phyloP scores from a whole-genome alignment of 2,113 vertebrate genomes.

The Tringa solitaria region DNA sequence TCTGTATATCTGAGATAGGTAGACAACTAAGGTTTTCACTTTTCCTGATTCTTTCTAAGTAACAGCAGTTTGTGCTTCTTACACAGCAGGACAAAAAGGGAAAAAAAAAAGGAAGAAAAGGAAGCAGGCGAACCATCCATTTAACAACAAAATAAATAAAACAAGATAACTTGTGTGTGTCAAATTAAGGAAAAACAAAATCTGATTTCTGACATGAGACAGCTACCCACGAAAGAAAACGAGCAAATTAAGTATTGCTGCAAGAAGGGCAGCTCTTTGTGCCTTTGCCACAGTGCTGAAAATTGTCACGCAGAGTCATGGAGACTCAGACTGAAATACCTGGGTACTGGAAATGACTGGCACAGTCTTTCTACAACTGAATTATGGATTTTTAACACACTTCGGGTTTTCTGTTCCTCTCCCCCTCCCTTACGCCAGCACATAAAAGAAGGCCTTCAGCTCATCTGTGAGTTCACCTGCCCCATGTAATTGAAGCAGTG shows the following conservation, averaged over 20 bases:
- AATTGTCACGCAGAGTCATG: background rate
- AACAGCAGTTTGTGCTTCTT: background rate
- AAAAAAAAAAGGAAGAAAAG: background rate
- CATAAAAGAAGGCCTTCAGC: background rate
- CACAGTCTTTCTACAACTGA: background rate
- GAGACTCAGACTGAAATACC: background rate
- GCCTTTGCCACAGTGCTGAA: background rate
- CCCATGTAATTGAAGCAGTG: constrained; percentile 87
- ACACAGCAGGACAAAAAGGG: background rate
- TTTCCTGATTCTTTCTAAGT: background rate
- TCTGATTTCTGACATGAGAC: background rate
- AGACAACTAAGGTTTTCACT: background rate
- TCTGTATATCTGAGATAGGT: background rate
- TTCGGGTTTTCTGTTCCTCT: background rate
- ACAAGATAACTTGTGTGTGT: background rate
- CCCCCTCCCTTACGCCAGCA: background rate
- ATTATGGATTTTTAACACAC: rapidly evolving
- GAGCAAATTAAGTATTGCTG: background rate
- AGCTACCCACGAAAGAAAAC: background rate
- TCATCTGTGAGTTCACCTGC: constrained; percentile 76
- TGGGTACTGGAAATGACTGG: background rate
- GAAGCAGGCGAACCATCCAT: background rate
- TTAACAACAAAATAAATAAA: background rate
- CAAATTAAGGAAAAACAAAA: background rate
- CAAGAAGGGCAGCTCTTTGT: background rate